Percentiles rank a stretch among this genome's conserved stretches.
Evolutionary conservation across 2,888 invertebrate species (phyloP).

Genomic region (Caenorhabditis doughertyi): DNA sequence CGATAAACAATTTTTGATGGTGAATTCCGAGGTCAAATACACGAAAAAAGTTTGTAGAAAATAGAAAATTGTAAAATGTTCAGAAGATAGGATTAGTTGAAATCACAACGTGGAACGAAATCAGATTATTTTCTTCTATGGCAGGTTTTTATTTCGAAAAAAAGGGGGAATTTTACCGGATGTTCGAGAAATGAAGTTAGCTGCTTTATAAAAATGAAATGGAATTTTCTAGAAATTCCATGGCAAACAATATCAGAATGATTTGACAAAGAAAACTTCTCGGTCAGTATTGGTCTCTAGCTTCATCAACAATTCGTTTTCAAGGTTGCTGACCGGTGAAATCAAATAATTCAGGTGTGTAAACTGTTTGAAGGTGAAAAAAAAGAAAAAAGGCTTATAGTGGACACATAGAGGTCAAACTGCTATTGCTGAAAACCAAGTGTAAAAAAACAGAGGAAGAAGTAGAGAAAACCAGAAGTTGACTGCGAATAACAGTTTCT

Average conservation of each 20-base stretch:
- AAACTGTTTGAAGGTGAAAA: slow-evolving; percentile 36
- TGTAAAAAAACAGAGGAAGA: slow-evolving; percentile 40
- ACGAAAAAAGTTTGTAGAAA: slow-evolving; percentile 1
- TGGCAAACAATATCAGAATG: not conserved
- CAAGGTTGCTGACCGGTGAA: slow-evolving; percentile 55
- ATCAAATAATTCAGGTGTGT: slow-evolving; percentile 12
- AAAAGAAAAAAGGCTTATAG: slow-evolving; percentile 2
- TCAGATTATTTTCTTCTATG: slow-evolving; percentile 4
- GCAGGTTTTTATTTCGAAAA: slow-evolving; percentile 13
- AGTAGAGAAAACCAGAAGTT: slow-evolving; percentile 47
- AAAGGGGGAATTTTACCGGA: not conserved
- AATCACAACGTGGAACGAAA: slow-evolving; percentile 38
- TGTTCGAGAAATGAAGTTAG: not conserved
- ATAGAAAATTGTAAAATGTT: slow-evolving; percentile 6
- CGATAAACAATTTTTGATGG: not conserved
- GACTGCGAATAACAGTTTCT: slow-evolving; percentile 2
- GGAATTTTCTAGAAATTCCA: not conserved
- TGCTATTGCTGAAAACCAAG: slow-evolving; percentile 16
- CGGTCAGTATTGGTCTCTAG: slow-evolving; percentile 5
- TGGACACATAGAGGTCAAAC: slow-evolving; percentile 52
- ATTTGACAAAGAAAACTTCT: slow-evolving; percentile 8
- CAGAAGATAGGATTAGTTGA: slow-evolving; percentile 30
- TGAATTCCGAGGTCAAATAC: slow-evolving; percentile 11
- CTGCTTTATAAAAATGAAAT: not conserved
- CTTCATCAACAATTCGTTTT: slow-evolving; percentile 3